A percentile compares a stretch with the other conserved stretches of the same genome.
Evolutionary conservation across 2,797 vertebrate genomes (phyloP).

Genomic region (Leontocebus nigricollis): DNA sequence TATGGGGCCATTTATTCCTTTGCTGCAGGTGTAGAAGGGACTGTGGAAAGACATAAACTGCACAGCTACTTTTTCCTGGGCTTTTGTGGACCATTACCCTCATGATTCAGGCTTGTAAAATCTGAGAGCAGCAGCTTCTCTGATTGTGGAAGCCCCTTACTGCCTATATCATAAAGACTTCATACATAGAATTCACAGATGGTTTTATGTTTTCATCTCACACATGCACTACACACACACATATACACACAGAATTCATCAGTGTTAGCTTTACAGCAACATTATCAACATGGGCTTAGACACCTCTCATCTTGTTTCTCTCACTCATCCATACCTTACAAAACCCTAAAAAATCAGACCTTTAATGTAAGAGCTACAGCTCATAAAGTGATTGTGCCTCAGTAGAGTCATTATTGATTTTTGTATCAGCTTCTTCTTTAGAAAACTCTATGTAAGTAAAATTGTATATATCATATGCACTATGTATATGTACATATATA

Average conservation of each 20-base stretch:
- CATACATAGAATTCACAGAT: background rate
- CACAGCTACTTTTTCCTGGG: background rate
- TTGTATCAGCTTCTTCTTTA: background rate
- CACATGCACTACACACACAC: background rate
- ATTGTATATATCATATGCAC: background rate
- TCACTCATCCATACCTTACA: background rate
- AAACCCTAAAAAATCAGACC: background rate
- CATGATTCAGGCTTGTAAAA: background rate
- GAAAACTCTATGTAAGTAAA: background rate
- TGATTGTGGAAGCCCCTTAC: background rate
- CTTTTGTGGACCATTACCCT: background rate
- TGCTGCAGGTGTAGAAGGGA: background rate
- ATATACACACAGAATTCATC: background rate
- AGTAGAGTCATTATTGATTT: background rate
- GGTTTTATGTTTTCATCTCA: background rate
- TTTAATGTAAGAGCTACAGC: background rate
- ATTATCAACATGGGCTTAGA: background rate
- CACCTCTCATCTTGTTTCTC: background rate
- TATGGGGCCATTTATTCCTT: background rate
- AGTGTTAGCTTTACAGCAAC: background rate
- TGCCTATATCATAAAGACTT: background rate
- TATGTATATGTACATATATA: background rate
- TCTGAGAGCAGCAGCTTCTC: background rate
- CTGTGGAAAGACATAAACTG: background rate
- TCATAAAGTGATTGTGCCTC: background rate